Percentiles rank a stretch among this genome's conserved stretches.
phyloP scores from a whole-genome alignment of 2,888 invertebrate genomes.

The Esperia sulphurella region DNA sequence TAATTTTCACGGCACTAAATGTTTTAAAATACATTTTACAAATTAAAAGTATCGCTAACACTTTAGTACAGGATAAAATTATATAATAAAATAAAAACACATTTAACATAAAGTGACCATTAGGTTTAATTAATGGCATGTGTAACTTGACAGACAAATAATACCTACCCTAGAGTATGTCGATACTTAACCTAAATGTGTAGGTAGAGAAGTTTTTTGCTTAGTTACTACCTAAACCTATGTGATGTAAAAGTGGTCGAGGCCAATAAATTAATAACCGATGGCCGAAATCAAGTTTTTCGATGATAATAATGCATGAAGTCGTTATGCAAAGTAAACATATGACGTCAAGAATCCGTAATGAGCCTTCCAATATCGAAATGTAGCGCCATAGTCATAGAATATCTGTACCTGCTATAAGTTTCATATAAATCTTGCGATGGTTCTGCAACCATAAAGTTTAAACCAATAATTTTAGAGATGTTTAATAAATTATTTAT shows the following conservation, averaged over 20 bases:
- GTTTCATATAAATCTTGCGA: too few relatives aligned
- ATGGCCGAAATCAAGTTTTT: constrained; percentile 1
- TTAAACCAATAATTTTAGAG: too few relatives aligned
- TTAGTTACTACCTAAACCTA: not conserved
- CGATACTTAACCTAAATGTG: not conserved
- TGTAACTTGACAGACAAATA: not conserved
- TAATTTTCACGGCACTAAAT: too few relatives aligned
- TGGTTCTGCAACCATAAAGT: too few relatives aligned
- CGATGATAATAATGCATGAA: constrained; percentile 4
- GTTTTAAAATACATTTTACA: not conserved
- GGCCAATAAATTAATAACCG: not conserved
- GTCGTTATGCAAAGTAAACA: constrained; percentile 7
- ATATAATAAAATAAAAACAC: not conserved
- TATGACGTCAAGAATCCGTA: constrained; percentile 6
- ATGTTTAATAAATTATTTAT: too few relatives aligned
- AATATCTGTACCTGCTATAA: too few relatives aligned
- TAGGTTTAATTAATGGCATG: not conserved
- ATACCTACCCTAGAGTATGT: not conserved
- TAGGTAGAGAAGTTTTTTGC: not conserved
- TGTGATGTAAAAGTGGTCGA: not conserved
- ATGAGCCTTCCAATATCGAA: not conserved
- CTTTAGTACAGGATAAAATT: too few relatives aligned
- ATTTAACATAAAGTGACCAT: not conserved
- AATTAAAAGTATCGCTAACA: too few relatives aligned
- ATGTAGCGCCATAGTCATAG: too few relatives aligned